These are phyloP conservation scores for Drosophila barbarae DNA, from an alignment of 2,888 invertebrate genomes.

Conservation along the genomic window DNA sequence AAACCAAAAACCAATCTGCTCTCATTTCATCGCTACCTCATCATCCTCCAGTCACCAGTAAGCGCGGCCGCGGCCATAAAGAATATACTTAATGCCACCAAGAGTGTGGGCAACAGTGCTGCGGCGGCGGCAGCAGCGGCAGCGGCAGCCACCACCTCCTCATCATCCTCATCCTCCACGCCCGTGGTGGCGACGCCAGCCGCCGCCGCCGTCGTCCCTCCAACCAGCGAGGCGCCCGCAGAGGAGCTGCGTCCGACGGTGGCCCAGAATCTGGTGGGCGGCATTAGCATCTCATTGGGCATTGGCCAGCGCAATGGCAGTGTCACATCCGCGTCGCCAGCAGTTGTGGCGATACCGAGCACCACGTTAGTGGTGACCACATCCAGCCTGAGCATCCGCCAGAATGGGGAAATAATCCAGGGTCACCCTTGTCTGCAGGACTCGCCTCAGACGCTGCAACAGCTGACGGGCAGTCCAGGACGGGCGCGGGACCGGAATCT, in stretches of 20 bases:
- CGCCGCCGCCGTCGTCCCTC: conserved; percentile 4
- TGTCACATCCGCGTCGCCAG: conserved; percentile 2
- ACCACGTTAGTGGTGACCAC: conserved; percentile 26
- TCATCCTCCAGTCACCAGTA: conserved; percentile 70
- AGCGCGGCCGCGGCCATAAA: conserved; percentile 77
- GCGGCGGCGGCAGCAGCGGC: conserved; percentile 43
- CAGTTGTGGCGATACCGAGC: conserved; percentile 34
- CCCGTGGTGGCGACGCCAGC: conserved; percentile 6
- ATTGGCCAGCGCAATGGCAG: conserved; percentile 65
- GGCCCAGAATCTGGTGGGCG: conserved; percentile 73
- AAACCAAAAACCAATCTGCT: conserved; percentile 57
- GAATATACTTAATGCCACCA: conserved; percentile 76
- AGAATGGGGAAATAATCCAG: conserved; percentile 55
- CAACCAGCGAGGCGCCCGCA: conserved; percentile 22
- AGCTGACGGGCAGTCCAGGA: conserved; percentile 79
- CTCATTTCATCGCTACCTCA: conserved; percentile 64
- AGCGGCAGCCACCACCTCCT: conserved; percentile 27
- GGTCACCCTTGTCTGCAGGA: conserved; percentile 51
- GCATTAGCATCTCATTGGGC: conserved; percentile 75
- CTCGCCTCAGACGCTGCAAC: conserved; percentile 77
- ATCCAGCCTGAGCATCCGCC: conserved; percentile 42
- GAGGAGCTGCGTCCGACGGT: conserved; percentile 53
- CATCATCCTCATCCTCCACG: conserved; percentile 26
- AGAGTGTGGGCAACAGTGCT: conserved; percentile 69
- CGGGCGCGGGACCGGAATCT: conserved; percentile 80